These are phyloP conservation scores for Macheiramphus alcinus DNA, from an alignment of 2,113 vertebrate genomes.

Conservation along the genomic window DNA sequence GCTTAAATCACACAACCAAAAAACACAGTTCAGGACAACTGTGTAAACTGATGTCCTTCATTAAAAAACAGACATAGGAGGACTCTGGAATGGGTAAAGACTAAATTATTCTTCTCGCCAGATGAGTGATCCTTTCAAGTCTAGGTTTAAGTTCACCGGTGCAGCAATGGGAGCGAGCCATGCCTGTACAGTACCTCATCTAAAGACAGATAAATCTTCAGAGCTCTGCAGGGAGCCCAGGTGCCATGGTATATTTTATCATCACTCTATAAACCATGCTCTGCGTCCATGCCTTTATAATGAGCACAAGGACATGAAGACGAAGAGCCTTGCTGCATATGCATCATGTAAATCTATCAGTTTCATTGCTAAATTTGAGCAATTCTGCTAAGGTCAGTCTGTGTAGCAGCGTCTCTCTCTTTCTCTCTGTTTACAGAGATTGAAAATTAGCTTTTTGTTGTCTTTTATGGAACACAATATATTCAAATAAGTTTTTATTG, in stretches of 20 bases:
- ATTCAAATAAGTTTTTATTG: slow-evolving; percentile 6
- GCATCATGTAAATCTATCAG: slow-evolving; percentile 65
- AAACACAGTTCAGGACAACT: slow-evolving; percentile 36
- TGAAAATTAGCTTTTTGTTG: neutral
- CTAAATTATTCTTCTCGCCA: slow-evolving; percentile 44
- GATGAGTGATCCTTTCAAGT: slow-evolving; percentile 64
- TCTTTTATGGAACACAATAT: neutral
- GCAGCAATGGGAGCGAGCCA: neutral
- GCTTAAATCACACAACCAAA: slow-evolving; percentile 39
- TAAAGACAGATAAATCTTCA: slow-evolving; percentile 68
- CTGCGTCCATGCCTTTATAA: slow-evolving; percentile 64
- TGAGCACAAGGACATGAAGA: slow-evolving; percentile 64
- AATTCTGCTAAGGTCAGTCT: slow-evolving; percentile 40
- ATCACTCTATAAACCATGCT: slow-evolving; percentile 65
- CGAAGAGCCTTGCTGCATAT: slow-evolving; percentile 37
- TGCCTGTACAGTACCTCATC: slow-evolving; percentile 39
- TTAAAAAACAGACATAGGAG: slow-evolving; percentile 21
- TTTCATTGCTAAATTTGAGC: slow-evolving; percentile 64
- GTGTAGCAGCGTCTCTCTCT: neutral
- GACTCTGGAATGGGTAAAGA: neutral
- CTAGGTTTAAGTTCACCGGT: slow-evolving; percentile 40
- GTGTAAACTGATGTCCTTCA: slow-evolving; percentile 56
- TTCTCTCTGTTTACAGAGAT: neutral
- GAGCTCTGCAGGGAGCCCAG: slow-evolving; percentile 58
- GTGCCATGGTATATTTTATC: slow-evolving; percentile 68